phyloP scores from a whole-genome alignment of 1,140 invertebrate species.

The Acromyrmex echinatior region DNA sequence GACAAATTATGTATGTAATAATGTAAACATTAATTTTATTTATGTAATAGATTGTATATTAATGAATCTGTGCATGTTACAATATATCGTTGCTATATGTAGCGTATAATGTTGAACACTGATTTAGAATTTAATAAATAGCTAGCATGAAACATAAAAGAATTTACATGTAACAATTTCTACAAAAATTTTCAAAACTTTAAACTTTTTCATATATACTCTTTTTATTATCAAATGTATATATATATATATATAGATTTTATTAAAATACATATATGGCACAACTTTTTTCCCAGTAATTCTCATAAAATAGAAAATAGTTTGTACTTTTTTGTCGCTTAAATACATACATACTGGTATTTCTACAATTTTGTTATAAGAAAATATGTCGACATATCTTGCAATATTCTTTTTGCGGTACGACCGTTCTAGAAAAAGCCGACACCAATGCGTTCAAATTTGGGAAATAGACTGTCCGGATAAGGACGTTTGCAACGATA shows the following conservation, averaged over 20 bases:
- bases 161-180: neutral
- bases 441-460: conserved; percentile 14
- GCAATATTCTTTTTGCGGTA: neutral
- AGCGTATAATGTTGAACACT: neutral
- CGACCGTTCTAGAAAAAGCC: neutral
- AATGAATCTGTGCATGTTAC: neutral
- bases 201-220: conserved; percentile 4
- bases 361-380: conserved; percentile 24
- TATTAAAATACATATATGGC: neutral
- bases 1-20: neutral
- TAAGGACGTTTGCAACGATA: conserved; percentile 37
- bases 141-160: neutral
- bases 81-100: neutral
- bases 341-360: neutral
- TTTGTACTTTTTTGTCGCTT: neutral
- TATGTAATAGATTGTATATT: neutral
- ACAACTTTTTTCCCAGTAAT: neutral
- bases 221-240: neutral
- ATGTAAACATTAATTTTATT: neutral
- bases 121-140: conserved; percentile 11
- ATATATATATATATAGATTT: neutral
- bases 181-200: conserved; percentile 4
- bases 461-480: conserved; percentile 38
- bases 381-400: neutral
- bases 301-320: neutral